Conservation (phyloP, 2,113 vertebrate species). For the Malaclemys terrapin region DNA sequence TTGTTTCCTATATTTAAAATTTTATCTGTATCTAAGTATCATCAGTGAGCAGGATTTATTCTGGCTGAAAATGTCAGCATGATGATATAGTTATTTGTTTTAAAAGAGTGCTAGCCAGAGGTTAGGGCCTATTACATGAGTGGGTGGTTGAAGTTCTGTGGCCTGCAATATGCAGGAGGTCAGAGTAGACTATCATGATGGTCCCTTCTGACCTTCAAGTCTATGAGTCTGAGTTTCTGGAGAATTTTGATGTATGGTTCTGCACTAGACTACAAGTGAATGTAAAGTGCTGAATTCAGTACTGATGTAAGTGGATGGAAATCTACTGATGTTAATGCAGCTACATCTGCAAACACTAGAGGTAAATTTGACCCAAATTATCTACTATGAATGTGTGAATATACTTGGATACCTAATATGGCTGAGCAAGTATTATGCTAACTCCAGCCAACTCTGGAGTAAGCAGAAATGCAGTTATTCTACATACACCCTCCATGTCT, state of each 20-base stretch:
- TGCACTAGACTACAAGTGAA: neutral
- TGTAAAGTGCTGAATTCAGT: neutral
- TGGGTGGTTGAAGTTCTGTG: neutral
- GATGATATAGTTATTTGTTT: conserved; percentile 40
- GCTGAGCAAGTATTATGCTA: neutral
- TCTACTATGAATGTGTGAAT: conserved; percentile 9
- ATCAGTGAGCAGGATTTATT: conserved; percentile 55
- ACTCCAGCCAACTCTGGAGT: neutral
- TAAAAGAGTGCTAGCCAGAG: conserved; percentile 20
- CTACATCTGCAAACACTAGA: conserved; percentile 36
- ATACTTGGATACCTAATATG: neutral
- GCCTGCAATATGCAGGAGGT: neutral
- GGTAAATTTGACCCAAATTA: conserved; percentile 48
- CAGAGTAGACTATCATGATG: neutral
- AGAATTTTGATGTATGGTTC: conserved; percentile 60
- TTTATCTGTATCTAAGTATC: conserved; percentile 52
- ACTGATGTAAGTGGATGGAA: neutral
- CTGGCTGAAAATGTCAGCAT: conserved; percentile 51
- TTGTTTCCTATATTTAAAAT: conserved; percentile 52
- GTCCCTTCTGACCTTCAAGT: neutral
- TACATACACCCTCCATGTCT: neutral
- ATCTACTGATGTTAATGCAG: conserved; percentile 50
- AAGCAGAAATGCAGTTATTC: neutral
- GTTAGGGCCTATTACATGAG: neutral
- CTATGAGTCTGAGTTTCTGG: neutral